Evolutionary conservation across 2,888 invertebrate species (phyloP).

Genomic region (Byasa hedistus): DNA sequence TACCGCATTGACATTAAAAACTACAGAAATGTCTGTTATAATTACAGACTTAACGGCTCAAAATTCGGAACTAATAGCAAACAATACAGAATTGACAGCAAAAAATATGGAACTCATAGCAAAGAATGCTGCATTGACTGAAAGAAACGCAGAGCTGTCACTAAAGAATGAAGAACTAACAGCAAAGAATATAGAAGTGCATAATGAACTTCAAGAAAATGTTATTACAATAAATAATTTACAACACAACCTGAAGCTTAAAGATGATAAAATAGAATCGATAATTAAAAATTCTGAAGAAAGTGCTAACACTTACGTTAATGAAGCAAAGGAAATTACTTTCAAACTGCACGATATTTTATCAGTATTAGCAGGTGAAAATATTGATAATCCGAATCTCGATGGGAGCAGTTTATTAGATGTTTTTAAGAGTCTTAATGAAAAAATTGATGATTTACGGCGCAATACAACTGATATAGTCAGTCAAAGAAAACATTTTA

Average conservation of each 20-base stretch:
- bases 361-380: conserved; percentile 44
- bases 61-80: too few relatives aligned
- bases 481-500: conserved; percentile 41
- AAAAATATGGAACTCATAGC: too few relatives aligned
- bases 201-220: conserved; percentile 40
- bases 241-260: conserved; percentile 43
- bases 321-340: conserved; percentile 44
- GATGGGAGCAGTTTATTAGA: conserved; percentile 44
- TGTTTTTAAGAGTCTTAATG: conserved; percentile 43
- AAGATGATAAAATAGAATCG: conserved; percentile 44
- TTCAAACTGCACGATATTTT: conserved; percentile 47
- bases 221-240: conserved; percentile 39
- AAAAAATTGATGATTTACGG: conserved; percentile 48
- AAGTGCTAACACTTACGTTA: conserved; percentile 40
- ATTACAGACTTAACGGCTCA: too few relatives aligned
- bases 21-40: too few relatives aligned
- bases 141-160: too few relatives aligned
- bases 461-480: conserved; percentile 40
- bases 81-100: too few relatives aligned
- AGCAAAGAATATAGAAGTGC: conserved; percentile 39
- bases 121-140: too few relatives aligned
- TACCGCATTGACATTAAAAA: too few relatives aligned
- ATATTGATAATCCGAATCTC: conserved; percentile 45
- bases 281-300: conserved; percentile 41
- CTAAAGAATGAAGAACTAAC: neutral